Evolutionary conservation across 1,140 invertebrate genomes (phyloP), one percentile per base, ranked within the genome.

Genomic region (Bicyclus anynana): DNA sequence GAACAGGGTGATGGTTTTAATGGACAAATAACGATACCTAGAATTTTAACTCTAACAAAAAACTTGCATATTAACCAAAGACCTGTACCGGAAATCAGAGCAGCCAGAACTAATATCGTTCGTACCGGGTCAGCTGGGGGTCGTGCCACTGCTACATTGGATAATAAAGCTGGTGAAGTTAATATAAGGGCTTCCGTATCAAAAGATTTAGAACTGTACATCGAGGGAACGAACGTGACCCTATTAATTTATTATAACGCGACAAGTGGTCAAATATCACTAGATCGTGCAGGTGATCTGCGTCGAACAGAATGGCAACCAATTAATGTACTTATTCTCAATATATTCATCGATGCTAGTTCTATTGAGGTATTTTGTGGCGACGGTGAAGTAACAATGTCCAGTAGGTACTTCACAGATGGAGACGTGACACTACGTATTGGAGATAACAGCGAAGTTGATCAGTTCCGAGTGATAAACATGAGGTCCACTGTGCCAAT

Each of bases 301-400:
- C 69, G 83, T 0, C 69, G 74, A 6, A 72, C 81, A 9, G 37
- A 52, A 9, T 87, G 75, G 72, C 63, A 53, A 21, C 82, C 82
- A 17, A 37, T 16, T 14, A 44, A 42, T 13, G 48, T 67, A 40
- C 53, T 89, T 3, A 49, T 54, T 20, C 69, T 72, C 59, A 72
- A 53, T 21, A 67, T 81, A 10, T 84, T 67, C 42, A 56, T 88
- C 9, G 87, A 89, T 52, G 69, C 75, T 1, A 88, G 85, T 59
- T 87, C 87, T 0, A 73, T 89, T 38, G 87, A 89, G 63, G 23
- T 88, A 23, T 87, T 88, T 49, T 82, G 75, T 55, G 84, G 82
- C 1, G 58, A 80, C 4, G 87, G 87, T n/a, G 78, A 85, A 51
- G 67, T 85, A 1, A 77, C 74, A 5, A 77, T 87, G 42, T 74